Base-by-base conservation (phyloP, 2,888 invertebrate genomes). In the Brachycybe producta region DNA sequence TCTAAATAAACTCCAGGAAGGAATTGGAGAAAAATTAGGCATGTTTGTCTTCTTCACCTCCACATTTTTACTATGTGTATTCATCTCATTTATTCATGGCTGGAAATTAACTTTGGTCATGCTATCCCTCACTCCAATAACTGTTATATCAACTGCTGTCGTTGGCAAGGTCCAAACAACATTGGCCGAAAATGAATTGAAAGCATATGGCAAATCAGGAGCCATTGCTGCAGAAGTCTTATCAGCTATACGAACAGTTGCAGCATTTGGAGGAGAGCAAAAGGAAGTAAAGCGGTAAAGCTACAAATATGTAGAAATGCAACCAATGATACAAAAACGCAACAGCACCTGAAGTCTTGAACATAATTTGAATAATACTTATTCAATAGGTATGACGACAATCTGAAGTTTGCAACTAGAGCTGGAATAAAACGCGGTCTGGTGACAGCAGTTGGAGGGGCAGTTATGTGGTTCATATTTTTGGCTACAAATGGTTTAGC, bases 31-130 rank as follows among this genome's bases (percentile, higher is more conserved):
- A 64, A 87, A 87, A 63, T 70, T 84, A 32, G 76, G 79, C 0
- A 78, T 80, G 55, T 81, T 84, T 59, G 62, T 80, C 5, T 80
- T 79, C 64, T 82, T 78, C 63, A 72, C 81, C 56, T 69, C 78
- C 0, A 74, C 79, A 0, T 82, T 82, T 61, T 51, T 82, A 8
- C 75, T 79, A 17, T 77, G 79, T 1, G 63, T 86, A 15, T 69
- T 76, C 2, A 72, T 84, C 64, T 84, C 84, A 0, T 75, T 86
- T 47, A 62, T 74, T 2, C 78, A 78, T 61, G 86, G 87, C 5
- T 88, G 87, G 87, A 76, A 84, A 62, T 65, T 88, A 35, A 80
- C 86, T 0, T 67, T 87, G 8, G 77, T 87, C 1, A 82, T 82
- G 55, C 67, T 84, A 27, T 73, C 77, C 49, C 78, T 82, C 53